phyloP scores from a whole-genome alignment of 1,140 invertebrate genomes.

The Venustaconcha ellipsiformis region DNA sequence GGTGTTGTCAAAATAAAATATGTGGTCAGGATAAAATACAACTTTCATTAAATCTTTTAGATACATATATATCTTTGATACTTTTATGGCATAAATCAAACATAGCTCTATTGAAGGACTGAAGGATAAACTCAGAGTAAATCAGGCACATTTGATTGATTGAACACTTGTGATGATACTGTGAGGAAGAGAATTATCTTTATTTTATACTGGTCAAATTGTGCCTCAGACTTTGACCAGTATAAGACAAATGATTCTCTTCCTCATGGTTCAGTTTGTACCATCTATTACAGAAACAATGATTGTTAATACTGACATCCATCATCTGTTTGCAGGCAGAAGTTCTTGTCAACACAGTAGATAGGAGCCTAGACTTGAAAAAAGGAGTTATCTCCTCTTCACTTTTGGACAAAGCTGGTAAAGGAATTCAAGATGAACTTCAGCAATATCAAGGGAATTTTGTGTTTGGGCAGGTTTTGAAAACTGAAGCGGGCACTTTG shows the following conservation, averaged over 20 bases:
- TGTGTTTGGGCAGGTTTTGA: not conserved
- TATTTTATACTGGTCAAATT: too few species aligned
- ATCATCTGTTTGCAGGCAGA: constrained; percentile 4
- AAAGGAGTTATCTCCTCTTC: constrained; percentile 1
- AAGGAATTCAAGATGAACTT: not conserved
- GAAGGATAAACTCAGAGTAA: too few species aligned
- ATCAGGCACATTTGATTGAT: too few species aligned
- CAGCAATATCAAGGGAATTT: not conserved
- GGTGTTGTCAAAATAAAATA: too few species aligned
- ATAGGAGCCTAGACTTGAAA: not conserved
- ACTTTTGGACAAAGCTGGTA: constrained; percentile 7
- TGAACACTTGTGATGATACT: too few species aligned
- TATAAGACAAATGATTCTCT: too few species aligned
- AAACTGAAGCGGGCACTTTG: not conserved
- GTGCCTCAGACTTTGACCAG: too few species aligned
- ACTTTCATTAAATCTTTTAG: not conserved
- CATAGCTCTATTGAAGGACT: not conserved
- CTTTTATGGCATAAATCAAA: not conserved
- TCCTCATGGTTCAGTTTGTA: too few species aligned
- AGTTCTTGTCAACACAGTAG: constrained; percentile 9
- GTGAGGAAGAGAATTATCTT: too few species aligned
- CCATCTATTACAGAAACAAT: too few species aligned
- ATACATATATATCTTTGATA: not conserved
- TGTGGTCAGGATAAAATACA: not conserved
- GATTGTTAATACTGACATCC: too few species aligned